Evolutionary conservation across 2,113 vertebrate species (phyloP), one percentile per base, ranked within the genome.

Genomic region (Mormyrus lacerda): DNA sequence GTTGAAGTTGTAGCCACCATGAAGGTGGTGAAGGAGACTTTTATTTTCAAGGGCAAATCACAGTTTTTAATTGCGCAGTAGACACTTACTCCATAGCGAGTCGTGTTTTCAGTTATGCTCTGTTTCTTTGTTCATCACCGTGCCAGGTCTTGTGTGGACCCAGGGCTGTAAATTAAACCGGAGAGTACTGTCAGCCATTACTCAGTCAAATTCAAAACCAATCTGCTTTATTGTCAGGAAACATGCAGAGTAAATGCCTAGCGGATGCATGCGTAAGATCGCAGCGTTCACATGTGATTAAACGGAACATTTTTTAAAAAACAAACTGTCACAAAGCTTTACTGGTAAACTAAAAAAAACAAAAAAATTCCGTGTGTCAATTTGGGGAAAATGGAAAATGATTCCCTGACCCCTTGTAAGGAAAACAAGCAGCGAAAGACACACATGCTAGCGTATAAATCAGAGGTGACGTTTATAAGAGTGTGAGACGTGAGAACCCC

Each of bases 171-270:
- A 42, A 79, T 79, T 79, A 79, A 79, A 79, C 73, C 35, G 5
- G 73, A 39, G 35, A 39, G 73, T 6, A 79, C 35, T 79, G 31
- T 79, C 73, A 79, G 73, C 73, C 73, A 79, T 79, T 79, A 42
- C 73, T 35, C 73, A 79, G 17, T 79, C 73, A 79, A 79, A 79
- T 79, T 79, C 73, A 19, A 69, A 69, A 69, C n/a, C 61, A 31
- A 79, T 79, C 31, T 79, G 73, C 35, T 39, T 79, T 79, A 79
- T 79, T 79, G 73, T 79, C 73, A 79, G 73, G 35, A 79, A 79
- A 79, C 73, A 35, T 42, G 35, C 35, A 76, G 73, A 79, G 73
- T 79, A 17, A 42, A 79, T 79, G 73, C 5, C 2, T 15, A 19
- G 35, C 35, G 6, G 73, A 79, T 79, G 15, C 13, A 39, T 42